phyloP scores from a whole-genome alignment of 2,888 invertebrate genomes.

The Thymelicus sylvestris region DNA sequence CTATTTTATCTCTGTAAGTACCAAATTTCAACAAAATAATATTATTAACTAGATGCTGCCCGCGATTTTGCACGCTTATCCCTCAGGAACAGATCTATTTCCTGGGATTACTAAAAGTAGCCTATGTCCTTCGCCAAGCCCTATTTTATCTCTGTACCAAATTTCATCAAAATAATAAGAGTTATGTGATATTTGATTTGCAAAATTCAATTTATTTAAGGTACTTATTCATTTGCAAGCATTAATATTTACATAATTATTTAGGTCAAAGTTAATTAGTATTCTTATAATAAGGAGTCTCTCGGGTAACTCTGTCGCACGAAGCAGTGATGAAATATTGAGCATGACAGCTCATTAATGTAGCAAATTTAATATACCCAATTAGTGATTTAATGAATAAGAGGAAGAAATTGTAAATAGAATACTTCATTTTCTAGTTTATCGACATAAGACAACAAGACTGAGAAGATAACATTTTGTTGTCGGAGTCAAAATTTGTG shows the following conservation, averaged over 20 bases:
- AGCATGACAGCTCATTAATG: background rate
- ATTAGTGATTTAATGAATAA: background rate
- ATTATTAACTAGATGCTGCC: too few relatives aligned
- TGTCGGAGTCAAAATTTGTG: background rate
- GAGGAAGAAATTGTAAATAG: background rate
- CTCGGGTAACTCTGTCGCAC: background rate
- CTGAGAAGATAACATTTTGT: background rate
- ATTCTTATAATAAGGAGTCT: background rate
- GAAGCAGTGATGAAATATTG: background rate
- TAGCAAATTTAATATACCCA: background rate
- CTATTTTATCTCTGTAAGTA: too few relatives aligned
- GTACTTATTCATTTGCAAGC: background rate
- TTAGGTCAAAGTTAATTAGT: constrained; percentile 1
- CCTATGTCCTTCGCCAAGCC: too few relatives aligned
- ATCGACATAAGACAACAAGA: background rate
- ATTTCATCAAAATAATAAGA: too few relatives aligned
- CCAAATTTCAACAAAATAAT: too few relatives aligned
- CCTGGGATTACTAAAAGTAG: too few relatives aligned
- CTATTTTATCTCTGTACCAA: too few relatives aligned
- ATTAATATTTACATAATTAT: background rate
- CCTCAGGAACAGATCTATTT: too few relatives aligned
- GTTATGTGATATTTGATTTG: too few relatives aligned
- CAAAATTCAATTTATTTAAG: background rate
- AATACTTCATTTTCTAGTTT: background rate
- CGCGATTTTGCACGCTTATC: too few relatives aligned